Evolutionary conservation across 2,888 invertebrate genomes (phyloP).

Genomic region (Hoplodrina ambigua): DNA sequence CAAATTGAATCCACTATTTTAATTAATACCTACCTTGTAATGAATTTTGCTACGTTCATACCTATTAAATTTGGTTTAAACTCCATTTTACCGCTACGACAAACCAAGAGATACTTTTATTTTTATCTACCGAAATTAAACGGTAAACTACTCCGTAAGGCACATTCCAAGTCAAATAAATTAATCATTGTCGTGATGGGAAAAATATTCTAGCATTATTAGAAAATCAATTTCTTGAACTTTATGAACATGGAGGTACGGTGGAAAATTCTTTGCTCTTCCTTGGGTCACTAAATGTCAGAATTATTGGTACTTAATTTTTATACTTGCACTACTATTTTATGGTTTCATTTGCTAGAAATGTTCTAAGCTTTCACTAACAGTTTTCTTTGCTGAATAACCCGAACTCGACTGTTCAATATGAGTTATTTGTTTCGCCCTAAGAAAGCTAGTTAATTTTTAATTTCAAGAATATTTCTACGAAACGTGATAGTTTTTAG

Average conservation of each 20-base stretch:
- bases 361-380: slow-evolving; percentile 4
- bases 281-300: slow-evolving; percentile 8
- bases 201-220: not conserved
- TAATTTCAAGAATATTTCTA: slow-evolving; percentile 8
- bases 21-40: not conserved
- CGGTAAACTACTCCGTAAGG: not conserved
- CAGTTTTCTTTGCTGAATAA: slow-evolving; percentile 24
- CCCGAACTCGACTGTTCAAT: slow-evolving; percentile 4
- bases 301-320: slow-evolving; percentile 13
- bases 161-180: not conserved
- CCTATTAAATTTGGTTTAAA: not conserved
- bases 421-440: slow-evolving; percentile 17
- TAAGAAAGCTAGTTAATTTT: slow-evolving; percentile 15
- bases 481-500: not conserved
- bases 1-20: not conserved
- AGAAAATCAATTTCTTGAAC: not conserved
- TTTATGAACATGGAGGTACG: not conserved
- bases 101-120: not conserved
- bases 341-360: slow-evolving; percentile 33
- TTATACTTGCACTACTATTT: not conserved
- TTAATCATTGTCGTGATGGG: not conserved
- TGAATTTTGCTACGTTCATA: not conserved
- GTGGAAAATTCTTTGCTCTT: not conserved
- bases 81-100: not conserved
- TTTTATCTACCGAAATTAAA: not conserved